Evolutionary conservation across 2,113 vertebrate genomes (phyloP).

Genomic region (Pedionomus torquatus): DNA sequence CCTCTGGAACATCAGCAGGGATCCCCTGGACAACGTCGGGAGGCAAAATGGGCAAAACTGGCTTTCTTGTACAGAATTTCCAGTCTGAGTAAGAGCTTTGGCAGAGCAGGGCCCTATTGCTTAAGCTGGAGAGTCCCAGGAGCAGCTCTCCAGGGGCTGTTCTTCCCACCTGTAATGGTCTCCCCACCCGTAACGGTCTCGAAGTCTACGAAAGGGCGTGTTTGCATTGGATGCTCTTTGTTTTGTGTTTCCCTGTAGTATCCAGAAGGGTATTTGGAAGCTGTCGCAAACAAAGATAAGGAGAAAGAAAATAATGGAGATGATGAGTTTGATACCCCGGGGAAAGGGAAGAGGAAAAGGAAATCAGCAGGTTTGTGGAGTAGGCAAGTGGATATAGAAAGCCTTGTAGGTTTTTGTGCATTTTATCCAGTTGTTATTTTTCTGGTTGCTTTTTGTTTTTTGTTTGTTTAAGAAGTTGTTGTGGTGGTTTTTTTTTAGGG

Average conservation of each 20-base stretch:
- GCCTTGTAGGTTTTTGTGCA: not conserved
- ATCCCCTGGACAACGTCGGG: not conserved
- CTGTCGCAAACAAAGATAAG: conserved; percentile 85
- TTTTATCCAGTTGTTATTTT: not conserved
- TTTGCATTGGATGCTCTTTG: not conserved
- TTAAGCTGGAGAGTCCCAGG: not conserved
- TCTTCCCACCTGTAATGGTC: not conserved
- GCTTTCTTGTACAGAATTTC: not conserved
- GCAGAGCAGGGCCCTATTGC: not conserved
- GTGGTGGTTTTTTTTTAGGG: not conserved
- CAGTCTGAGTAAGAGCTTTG: not conserved
- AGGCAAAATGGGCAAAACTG: not conserved
- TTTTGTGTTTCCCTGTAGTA: conserved; percentile 79
- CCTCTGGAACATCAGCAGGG: not conserved
- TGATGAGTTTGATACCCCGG: conserved; percentile 73
- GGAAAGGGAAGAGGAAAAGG: conserved; percentile 87
- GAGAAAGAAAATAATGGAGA: conserved; percentile 87
- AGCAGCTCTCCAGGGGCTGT: not conserved
- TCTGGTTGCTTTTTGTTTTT: not conserved
- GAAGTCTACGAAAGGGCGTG: rapidly evolving
- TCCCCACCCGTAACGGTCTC: not conserved
- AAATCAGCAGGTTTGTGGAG: conserved; percentile 80
- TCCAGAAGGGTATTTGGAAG: conserved; percentile 93
- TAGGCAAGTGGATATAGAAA: not conserved
- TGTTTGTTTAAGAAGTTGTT: not conserved